Evolutionary conservation across 2,797 vertebrate genomes (phyloP).

Genomic region (Emydoidea blandingii): DNA sequence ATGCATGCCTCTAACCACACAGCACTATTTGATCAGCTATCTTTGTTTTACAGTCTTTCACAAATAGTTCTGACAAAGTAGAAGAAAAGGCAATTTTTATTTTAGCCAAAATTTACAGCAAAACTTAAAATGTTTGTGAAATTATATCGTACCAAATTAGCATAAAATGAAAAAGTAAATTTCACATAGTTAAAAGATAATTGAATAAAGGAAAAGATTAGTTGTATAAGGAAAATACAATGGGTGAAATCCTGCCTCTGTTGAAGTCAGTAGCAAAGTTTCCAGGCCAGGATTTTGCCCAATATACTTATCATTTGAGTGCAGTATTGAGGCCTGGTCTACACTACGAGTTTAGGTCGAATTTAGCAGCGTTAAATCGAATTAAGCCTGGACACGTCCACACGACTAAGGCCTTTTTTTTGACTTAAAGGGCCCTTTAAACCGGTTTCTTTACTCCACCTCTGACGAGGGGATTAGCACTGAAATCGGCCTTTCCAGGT

Average conservation of each 20-base stretch:
- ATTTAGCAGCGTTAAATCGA: too few relatives aligned
- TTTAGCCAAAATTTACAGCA: neutral
- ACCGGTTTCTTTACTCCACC: too few relatives aligned
- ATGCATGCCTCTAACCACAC: neutral
- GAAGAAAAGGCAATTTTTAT: neutral
- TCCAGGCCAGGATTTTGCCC: neutral
- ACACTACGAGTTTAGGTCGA: too few relatives aligned
- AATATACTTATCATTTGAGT: neutral
- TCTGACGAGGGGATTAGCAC: too few relatives aligned
- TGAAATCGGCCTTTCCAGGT: too few relatives aligned
- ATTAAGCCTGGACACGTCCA: too few relatives aligned
- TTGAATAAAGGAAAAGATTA: neutral
- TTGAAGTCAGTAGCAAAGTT: neutral
- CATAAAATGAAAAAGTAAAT: neutral
- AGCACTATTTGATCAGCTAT: neutral
- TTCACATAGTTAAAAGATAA: neutral
- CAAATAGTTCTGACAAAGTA: neutral
- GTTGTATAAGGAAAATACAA: neutral
- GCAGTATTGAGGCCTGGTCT: neutral
- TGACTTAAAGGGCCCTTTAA: too few relatives aligned
- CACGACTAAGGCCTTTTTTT: too few relatives aligned
- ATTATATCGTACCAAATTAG: neutral
- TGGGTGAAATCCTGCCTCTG: accelerated
- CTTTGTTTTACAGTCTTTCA: neutral
- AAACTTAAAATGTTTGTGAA: neutral